Evolutionary conservation across 1,140 invertebrate species (phyloP).

Genomic region (Macrobrachium nipponense): DNA sequence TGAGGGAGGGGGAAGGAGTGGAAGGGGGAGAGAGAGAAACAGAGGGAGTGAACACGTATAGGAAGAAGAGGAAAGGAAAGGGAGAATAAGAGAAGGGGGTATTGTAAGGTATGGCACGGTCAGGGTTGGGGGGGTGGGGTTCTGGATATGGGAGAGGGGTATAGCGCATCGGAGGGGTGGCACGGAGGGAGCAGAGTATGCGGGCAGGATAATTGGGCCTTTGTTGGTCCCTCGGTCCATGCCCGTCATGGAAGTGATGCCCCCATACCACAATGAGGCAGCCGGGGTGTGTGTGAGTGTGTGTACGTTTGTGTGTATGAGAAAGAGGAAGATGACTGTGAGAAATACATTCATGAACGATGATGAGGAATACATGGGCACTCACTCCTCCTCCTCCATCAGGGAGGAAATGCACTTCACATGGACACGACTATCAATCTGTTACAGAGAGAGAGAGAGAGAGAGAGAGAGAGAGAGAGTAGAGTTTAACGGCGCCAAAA

Average conservation of each 20-base stretch:
- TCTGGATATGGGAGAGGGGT: not conserved
- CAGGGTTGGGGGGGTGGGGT: not conserved
- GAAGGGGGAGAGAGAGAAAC: not conserved
- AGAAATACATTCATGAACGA: too few relatives aligned
- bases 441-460: constrained; percentile 26
- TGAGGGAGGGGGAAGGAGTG: not conserved
- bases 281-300: too few relatives aligned
- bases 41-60: not conserved
- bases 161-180: not conserved
- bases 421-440: too few relatives aligned
- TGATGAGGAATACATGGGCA: too few relatives aligned
- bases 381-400: too few relatives aligned
- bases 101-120: not conserved
- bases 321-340: not conserved
- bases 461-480: constrained; percentile 21
- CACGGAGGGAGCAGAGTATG: not conserved
- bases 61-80: not conserved
- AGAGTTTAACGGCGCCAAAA: too few relatives aligned
- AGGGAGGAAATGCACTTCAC: too few relatives aligned
- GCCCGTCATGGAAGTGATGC: constrained; percentile 43
- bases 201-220: constrained; percentile 22
- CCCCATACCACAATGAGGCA: constrained; percentile 6
- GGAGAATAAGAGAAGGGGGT: not conserved
- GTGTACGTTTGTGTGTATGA: not conserved
- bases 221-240: constrained; percentile 27